Evolutionary conservation across 1,140 invertebrate genomes (phyloP), one percentile per base, ranked within the genome.

Genomic region (Drosophila malerkotliana): DNA sequence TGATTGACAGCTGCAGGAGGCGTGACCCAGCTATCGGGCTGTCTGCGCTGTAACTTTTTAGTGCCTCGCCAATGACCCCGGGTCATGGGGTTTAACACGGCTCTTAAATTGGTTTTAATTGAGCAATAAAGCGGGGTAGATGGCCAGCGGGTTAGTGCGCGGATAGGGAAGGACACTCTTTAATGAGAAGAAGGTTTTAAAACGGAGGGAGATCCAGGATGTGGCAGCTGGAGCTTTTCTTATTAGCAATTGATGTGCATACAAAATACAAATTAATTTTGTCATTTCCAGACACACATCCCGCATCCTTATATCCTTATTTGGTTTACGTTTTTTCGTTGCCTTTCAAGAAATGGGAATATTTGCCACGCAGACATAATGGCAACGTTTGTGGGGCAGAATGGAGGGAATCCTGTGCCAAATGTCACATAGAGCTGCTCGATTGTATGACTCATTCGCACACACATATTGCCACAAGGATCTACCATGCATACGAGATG

Each of bases 371-470:
- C 66, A 49, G 66, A 69, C 66, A 69, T 69, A 69, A 69, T 69
- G 66, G 51, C 32, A 62, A 44, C 34, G 49, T 54, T 54, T 9
- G 37, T 18, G 56, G 44, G 24, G 58, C 32, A 4, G 26, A 58
- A 47, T 48, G 18, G 64, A 34, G 60, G 62, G 52, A 67, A 44
- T 76, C 41, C 72, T 51, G 54, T 76, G 72, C 62, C 72, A 76
- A 76, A 76, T 87, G 81, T 80, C 80, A 69, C 41, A 67, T 64
- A 68, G 64, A 64, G 59, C 53, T 52, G 12, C 58, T 57, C 72
- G 72, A 78, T 74, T 75, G 63, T 69, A 59, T 69, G 80, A 83
- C 59, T 82, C 79, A 82, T 78, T 74, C 79, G 37, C 79, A 64
- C 68, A 67, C 34, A 44, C n/a, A 44, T 44, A 44, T 18, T 39